A percentile compares a stretch with the other conserved stretches of the same genome.
phyloP scores from a whole-genome alignment of 2,888 invertebrate species.

The Luffia ferchaultella region DNA sequence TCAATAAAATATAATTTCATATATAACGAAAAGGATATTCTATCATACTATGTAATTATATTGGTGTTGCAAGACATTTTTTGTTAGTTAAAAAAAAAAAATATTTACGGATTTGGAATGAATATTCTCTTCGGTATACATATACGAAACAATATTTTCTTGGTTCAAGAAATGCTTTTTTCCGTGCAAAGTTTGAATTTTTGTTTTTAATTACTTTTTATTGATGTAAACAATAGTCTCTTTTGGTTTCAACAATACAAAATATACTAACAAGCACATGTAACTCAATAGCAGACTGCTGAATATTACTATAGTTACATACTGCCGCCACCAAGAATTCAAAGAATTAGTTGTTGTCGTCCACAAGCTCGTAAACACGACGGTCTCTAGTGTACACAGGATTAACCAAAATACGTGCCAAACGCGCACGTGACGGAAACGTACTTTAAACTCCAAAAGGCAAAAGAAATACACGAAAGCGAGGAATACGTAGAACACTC shows the following conservation, averaged over 20 bases:
- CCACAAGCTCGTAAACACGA: constrained; percentile 77
- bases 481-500: constrained; percentile 73
- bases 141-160: no score
- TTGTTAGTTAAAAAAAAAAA: no score
- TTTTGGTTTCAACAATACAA: constrained; percentile 69
- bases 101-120: no score
- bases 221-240: constrained; percentile 57
- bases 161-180: no score
- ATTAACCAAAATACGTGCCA: constrained; percentile 75
- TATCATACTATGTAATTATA: no score
- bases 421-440: constrained; percentile 75
- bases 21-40: no score
- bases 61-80: no score
- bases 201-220: constrained; percentile 23
- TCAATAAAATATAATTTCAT: no score
- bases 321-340: constrained; percentile 76
- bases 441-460: constrained; percentile 80
- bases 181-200: no score
- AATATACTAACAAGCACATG: constrained; percentile 70
- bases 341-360: constrained; percentile 47
- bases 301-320: constrained; percentile 69
- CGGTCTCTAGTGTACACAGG: constrained; percentile 72
- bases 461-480: constrained; percentile 79
- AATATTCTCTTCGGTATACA: no score
- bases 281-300: constrained; percentile 67